Percentiles rank a stretch among this genome's conserved stretches.
phyloP scores from a whole-genome alignment of 2,797 vertebrate genomes.

The Ctenopoma multispine region DNA sequence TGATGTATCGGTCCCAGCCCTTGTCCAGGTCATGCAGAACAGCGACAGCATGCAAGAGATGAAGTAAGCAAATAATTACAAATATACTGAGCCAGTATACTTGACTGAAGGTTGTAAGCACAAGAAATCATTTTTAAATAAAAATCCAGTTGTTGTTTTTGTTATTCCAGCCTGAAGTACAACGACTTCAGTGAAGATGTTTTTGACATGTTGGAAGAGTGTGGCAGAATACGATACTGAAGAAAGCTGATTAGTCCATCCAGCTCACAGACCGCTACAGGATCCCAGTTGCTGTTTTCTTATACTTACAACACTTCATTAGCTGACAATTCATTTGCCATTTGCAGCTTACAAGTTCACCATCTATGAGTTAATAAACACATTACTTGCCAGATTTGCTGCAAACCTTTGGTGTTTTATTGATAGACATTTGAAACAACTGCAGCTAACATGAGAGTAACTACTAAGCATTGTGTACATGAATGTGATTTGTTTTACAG shows the following conservation, averaged over 20 bases:
- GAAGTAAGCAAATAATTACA: slow-evolving; percentile 61
- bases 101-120: neutral
- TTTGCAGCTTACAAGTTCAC: too few relatives aligned
- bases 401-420: slow-evolving; percentile 49
- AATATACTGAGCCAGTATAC: neutral
- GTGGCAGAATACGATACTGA: slow-evolving; percentile 73
- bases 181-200: slow-evolving; percentile 79
- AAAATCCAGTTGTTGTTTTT: slow-evolving; percentile 10
- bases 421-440: slow-evolving; percentile 13
- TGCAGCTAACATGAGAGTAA: slow-evolving; percentile 6
- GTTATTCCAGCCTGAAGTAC: slow-evolving; percentile 77
- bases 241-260: neutral
- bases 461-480: slow-evolving; percentile 42
- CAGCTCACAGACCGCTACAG: neutral
- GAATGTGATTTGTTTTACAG: slow-evolving; percentile 56
- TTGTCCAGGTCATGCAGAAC: slow-evolving; percentile 70
- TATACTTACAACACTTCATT: too few relatives aligned
- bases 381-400: slow-evolving; percentile 10
- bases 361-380: neutral
- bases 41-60: slow-evolving; percentile 69
- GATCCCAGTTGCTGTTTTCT: slow-evolving; percentile 8
- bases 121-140: neutral
- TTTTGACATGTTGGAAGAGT: slow-evolving; percentile 68
- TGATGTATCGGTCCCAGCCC: slow-evolving; percentile 70
- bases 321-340: too few relatives aligned